Conservation (phyloP, 2,113 vertebrate species). For the Nicator chloris region DNA sequence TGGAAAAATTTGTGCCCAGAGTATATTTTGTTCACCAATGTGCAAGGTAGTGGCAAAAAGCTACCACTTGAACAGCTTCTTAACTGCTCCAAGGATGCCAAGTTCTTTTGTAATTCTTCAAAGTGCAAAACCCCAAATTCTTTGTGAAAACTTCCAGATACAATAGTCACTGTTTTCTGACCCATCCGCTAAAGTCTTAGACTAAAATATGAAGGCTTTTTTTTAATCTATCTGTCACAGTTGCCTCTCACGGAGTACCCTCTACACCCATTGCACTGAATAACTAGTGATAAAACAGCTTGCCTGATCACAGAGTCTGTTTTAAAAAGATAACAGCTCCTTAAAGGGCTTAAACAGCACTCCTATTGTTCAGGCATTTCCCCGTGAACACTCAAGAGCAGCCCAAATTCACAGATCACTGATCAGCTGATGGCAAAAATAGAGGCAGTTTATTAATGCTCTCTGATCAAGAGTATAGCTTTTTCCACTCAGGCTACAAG, state of each 20-base stretch:
- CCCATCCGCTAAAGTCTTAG: background rate
- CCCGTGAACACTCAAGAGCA: slow-evolving; percentile 8
- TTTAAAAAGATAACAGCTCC: slow-evolving; percentile 9
- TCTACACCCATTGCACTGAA: background rate
- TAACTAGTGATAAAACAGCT: background rate
- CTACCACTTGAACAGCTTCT: background rate
- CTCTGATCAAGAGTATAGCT: slow-evolving; percentile 34
- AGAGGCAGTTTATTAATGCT: slow-evolving; percentile 32
- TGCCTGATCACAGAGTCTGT: slow-evolving; percentile 23
- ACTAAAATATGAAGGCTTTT: background rate
- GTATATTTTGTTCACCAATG: too few relatives aligned
- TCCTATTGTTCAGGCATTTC: slow-evolving; percentile 33
- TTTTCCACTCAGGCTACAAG: slow-evolving; percentile 30
- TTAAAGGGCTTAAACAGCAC: slow-evolving; percentile 7
- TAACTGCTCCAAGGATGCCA: background rate
- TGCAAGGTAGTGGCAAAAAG: background rate
- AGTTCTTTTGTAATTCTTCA: background rate
- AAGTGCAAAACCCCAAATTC: background rate
- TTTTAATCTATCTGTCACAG: background rate
- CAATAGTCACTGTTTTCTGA: background rate
- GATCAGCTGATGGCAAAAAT: slow-evolving; percentile 37
- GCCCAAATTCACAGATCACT: slow-evolving; percentile 32
- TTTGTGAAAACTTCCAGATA: background rate
- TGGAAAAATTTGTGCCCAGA: background rate
- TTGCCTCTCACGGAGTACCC: background rate